Evolutionary conservation across 1,140 invertebrate species (phyloP), one percentile per base, ranked within the genome.

Genomic region (Drosophila persimilis): DNA sequence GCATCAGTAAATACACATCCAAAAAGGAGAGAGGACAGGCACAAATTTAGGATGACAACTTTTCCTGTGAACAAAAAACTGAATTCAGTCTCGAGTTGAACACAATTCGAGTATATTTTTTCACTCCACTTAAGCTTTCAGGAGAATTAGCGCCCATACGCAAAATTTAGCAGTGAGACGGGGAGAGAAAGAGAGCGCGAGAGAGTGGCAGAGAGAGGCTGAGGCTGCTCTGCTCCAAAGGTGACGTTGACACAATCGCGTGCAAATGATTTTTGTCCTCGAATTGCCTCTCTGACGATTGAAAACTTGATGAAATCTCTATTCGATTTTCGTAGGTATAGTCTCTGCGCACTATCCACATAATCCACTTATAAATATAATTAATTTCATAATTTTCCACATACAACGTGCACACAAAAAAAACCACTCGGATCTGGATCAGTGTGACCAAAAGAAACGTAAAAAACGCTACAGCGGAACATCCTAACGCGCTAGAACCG

Each of bases 341-440:
- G 11, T 5, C 35, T 39, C 35, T 39, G 35, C 11, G 11, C 35
- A 39, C 35, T 5, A 13, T 39, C 11, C 35, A 39, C 11, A 39
- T 39, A 13, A 11, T 39, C 35, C 11, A 39, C 65, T 69, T 69
- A 22, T 26, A 69, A 41, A 69, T 64, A 69, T 43, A 48, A 51
- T n/a, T 52, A 24, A 67, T 56, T 56, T 56, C 35, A 47, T 67
- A 83, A 74, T 65, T 48, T 81, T 83, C 73, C 77, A 83, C 79
- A 72, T 83, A 83, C 79, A 81, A 81, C 78, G 78, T 81, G 78
- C 78, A 74, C 78, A 80, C 72, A 80, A 75, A 81, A 80, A 77
- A 80, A 75, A 81, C 31, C 81, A 80, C 60, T 60, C 67, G 61
- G 51, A 60, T 72, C 43, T 31, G 4, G 17, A 35, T 52, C 50